A percentile compares a stretch with the other conserved stretches of the same genome.
phyloP scores from a whole-genome alignment of 2,797 vertebrate genomes.

The Lophius americanus region DNA sequence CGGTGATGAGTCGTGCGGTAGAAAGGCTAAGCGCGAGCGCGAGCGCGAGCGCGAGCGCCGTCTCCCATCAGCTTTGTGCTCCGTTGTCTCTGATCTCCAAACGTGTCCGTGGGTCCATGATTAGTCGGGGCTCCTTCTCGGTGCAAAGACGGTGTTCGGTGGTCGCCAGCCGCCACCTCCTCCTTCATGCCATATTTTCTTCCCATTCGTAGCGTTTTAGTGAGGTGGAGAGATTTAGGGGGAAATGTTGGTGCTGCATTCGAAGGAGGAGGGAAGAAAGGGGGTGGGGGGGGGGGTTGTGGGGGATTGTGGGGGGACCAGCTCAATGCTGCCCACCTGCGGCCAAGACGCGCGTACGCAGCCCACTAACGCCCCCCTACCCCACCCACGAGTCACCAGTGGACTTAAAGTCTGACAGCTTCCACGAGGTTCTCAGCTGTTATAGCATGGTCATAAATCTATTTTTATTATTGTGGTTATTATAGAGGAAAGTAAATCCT shows the following conservation, averaged over 20 bases:
- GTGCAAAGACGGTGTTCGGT: slow-evolving; percentile 57
- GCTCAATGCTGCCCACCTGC: slow-evolving; percentile 76
- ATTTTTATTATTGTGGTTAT: no score
- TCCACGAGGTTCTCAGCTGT: no score
- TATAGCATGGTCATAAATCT: no score
- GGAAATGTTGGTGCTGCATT: slow-evolving; percentile 56
- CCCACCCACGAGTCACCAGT: background rate
- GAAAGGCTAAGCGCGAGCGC: slow-evolving; percentile 68
- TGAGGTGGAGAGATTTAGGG: slow-evolving; percentile 65
- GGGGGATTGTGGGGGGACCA: slow-evolving; percentile 23
- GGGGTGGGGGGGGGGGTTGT: background rate
- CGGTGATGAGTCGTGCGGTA: slow-evolving; percentile 52
- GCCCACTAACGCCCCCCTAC: slow-evolving; percentile 6
- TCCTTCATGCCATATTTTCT: slow-evolving; percentile 75
- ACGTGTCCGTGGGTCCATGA: slow-evolving; percentile 75
- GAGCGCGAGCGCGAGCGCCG: slow-evolving; percentile 61
- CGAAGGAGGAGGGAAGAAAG: slow-evolving; percentile 29
- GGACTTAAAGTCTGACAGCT: no score
- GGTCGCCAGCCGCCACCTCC: slow-evolving; percentile 66
- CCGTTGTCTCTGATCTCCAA: slow-evolving; percentile 67
- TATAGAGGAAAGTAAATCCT: no score
- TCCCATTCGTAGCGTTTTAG: slow-evolving; percentile 77
- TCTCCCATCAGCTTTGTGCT: slow-evolving; percentile 73
- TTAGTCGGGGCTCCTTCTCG: slow-evolving; percentile 62
- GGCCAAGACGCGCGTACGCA: slow-evolving; percentile 55